Conservation (phyloP, 2,888 invertebrate species). For the Tenthredo livida region DNA sequence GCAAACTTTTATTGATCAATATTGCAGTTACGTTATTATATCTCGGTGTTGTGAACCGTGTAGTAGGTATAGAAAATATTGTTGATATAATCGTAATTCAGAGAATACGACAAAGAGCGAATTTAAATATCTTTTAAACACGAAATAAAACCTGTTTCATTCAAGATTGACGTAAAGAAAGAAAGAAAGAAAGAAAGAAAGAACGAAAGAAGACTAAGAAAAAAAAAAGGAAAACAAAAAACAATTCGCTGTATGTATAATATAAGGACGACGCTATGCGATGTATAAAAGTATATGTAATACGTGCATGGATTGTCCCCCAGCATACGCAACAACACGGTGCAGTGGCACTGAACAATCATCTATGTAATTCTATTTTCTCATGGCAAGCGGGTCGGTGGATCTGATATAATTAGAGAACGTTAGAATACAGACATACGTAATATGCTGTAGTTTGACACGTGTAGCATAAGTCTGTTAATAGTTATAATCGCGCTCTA, state of each 20-base stretch:
- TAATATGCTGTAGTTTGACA: neutral
- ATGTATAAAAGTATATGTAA: neutral
- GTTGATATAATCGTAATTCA: neutral
- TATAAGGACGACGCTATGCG: conserved; percentile 63
- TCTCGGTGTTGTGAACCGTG: neutral
- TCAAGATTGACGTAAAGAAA: neutral
- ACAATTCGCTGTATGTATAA: conserved; percentile 16
- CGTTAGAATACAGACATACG: neutral
- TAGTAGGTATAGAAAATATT: neutral
- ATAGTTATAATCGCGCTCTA: neutral
- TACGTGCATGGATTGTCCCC: neutral
- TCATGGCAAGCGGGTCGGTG: conserved; percentile 28
- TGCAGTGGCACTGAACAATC: conserved; percentile 7
- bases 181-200: no score
- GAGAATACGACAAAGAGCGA: neutral
- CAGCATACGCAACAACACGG: neutral
- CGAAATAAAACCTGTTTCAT: neutral
- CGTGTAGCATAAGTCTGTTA: neutral
- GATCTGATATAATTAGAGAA: conserved; percentile 22
- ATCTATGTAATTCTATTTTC: conserved; percentile 26
- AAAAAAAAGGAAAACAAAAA: neutral
- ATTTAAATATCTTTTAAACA: neutral
- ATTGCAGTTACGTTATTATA: neutral
- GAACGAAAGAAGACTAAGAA: no score
- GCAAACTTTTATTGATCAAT: neutral